These are phyloP conservation scores for Stegastes partitus DNA, from an alignment of 2,113 vertebrate genomes.

Conservation along the genomic window DNA sequence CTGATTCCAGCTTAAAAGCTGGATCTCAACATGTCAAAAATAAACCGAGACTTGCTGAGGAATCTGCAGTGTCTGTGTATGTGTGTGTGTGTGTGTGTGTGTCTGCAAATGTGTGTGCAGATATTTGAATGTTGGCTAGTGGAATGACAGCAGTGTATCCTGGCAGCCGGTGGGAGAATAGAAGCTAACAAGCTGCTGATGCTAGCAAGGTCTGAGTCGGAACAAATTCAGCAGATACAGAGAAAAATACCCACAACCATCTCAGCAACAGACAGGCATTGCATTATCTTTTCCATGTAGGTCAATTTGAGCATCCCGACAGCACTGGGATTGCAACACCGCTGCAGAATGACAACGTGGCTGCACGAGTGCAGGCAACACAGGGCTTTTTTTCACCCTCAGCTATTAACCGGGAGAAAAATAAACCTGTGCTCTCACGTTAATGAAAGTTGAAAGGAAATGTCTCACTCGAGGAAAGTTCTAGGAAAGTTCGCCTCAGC, in stretches of 20 bases:
- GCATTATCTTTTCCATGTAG: conserved; percentile 75
- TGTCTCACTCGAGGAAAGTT: conserved; percentile 54
- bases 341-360: conserved; percentile 59
- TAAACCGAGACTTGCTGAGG: conserved; percentile 53
- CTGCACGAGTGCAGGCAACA: conserved; percentile 28
- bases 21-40: conserved; percentile 55
- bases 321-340: conserved; percentile 48
- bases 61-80: conserved; percentile 22
- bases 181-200: conserved; percentile 81
- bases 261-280: conserved; percentile 57
- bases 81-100: conserved; percentile 9
- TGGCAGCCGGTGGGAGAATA: conserved; percentile 58
- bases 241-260: conserved; percentile 52
- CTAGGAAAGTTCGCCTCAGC: conserved; percentile 59
- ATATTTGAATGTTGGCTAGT: conserved; percentile 61
- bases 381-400: conserved; percentile 1
- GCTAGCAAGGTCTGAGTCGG: conserved; percentile 66
- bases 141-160: conserved; percentile 59
- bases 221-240: conserved; percentile 71
- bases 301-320: conserved; percentile 71
- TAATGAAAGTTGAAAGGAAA: conserved; percentile 63
- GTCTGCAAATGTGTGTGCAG: conserved; percentile 20
- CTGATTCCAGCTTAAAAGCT: conserved; percentile 61
- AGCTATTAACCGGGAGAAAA: conserved; percentile 45
- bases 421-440: conserved; percentile 33